Conservation (phyloP, 2,113 vertebrate genomes). For the Camelus bactrianus region DNA sequence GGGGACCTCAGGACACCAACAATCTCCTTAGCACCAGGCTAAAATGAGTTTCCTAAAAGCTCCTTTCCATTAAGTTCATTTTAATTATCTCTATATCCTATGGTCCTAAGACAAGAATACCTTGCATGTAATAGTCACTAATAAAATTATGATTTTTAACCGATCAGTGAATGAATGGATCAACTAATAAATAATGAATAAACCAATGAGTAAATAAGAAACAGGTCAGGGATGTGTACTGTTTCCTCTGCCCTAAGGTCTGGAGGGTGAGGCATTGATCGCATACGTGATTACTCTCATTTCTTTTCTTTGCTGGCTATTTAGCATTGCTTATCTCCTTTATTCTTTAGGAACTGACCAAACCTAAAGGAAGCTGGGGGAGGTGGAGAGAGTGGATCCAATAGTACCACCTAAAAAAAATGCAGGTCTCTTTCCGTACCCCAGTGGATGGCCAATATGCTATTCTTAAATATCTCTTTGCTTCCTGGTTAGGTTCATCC, state of each 20-base stretch:
- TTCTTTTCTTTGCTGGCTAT: background rate
- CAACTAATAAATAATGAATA: background rate
- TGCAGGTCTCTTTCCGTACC: background rate
- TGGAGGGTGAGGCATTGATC: background rate
- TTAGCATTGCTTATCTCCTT: background rate
- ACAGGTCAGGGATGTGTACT: background rate
- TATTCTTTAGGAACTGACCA: background rate
- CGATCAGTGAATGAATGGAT: background rate
- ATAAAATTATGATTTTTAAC: slow-evolving; percentile 12
- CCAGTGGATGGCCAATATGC: background rate
- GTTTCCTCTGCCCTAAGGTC: background rate
- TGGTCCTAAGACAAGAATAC: background rate
- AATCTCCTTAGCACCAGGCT: background rate
- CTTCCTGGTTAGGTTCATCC: background rate
- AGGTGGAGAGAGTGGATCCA: background rate
- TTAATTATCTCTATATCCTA: background rate
- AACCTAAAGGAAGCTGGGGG: background rate
- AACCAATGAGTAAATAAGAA: background rate
- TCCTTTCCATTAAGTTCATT: background rate
- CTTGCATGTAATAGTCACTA: background rate
- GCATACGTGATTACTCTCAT: background rate
- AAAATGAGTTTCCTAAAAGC: slow-evolving; percentile 8
- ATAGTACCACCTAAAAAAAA: background rate
- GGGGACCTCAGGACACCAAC: background rate
- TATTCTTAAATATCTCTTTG: background rate